Conservation (phyloP, 1,140 invertebrate genomes). For the Aricia agestis region DNA sequence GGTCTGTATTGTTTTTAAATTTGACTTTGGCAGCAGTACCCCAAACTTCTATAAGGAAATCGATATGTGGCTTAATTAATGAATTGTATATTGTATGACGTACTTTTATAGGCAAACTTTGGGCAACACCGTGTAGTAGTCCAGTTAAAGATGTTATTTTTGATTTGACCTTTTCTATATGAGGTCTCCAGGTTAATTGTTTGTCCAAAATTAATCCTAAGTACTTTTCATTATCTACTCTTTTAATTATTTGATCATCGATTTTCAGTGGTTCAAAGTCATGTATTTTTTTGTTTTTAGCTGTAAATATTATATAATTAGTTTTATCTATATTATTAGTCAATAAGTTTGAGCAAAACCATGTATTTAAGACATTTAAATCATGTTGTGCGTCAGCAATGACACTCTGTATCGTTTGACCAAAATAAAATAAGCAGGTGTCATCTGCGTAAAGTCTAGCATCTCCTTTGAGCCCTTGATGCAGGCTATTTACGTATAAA, state of each 20-base stretch:
- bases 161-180: constrained; percentile 29
- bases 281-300: constrained; percentile 38
- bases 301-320: constrained; percentile 31
- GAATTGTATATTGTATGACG: constrained; percentile 4
- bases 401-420: constrained; percentile 21
- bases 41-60: constrained; percentile 12
- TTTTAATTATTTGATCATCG: constrained; percentile 24
- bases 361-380: constrained; percentile 28
- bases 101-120: background rate
- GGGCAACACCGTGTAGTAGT: background rate
- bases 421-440: constrained; percentile 34
- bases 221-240: constrained; percentile 33
- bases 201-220: constrained; percentile 35
- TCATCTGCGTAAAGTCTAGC: constrained; percentile 38
- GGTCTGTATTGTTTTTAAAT: background rate
- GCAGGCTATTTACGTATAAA: constrained; percentile 33
- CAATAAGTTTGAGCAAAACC: constrained; percentile 34
- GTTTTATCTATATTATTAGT: constrained; percentile 38
- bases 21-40: background rate
- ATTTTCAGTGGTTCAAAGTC: constrained; percentile 24
- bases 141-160: constrained; percentile 28
- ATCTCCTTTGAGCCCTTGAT: constrained; percentile 29
- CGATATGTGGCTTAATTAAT: constrained; percentile 12
- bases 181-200: constrained; percentile 31
- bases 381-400: constrained; percentile 32